phyloP scores from a whole-genome alignment of 2,113 vertebrate species.

The Cercocebus atys region DNA sequence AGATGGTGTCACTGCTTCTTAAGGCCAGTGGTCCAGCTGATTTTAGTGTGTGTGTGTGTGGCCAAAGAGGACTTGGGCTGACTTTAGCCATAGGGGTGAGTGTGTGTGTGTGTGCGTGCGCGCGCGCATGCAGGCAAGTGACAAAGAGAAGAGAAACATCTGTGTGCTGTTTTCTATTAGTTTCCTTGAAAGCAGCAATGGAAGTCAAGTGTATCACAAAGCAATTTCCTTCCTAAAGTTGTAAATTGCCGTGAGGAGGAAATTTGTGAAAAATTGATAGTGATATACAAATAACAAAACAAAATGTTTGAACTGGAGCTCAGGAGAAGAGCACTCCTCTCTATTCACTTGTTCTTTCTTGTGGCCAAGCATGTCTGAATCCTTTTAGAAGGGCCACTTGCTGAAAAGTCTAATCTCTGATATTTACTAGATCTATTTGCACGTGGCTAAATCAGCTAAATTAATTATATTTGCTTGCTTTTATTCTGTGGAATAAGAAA shows the following conservation, averaged over 20 bases:
- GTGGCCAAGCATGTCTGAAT: background rate
- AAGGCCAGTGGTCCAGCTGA: background rate
- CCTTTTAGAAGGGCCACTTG: conserved; percentile 8
- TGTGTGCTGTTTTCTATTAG: background rate
- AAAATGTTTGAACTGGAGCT: background rate
- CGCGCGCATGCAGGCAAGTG: background rate
- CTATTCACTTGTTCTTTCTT: background rate
- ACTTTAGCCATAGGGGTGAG: background rate
- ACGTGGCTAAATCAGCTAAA: background rate
- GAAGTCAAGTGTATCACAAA: background rate
- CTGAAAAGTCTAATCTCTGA: background rate
- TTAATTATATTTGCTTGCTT: background rate
- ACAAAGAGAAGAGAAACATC: background rate
- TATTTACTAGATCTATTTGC: background rate
- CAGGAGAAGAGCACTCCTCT: background rate
- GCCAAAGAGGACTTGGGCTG: background rate
- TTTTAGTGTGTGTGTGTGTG: no score
- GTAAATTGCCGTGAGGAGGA: background rate
- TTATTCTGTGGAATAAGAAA: conserved; percentile 22
- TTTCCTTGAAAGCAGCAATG: conserved; percentile 16
- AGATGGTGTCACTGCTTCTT: background rate
- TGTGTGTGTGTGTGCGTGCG: background rate
- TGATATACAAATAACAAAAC: background rate
- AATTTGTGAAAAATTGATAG: conserved; percentile 36
- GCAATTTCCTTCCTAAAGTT: conserved; percentile 36